Conservation (phyloP, 2,113 vertebrate genomes). For the Oryzias woworae region DNA sequence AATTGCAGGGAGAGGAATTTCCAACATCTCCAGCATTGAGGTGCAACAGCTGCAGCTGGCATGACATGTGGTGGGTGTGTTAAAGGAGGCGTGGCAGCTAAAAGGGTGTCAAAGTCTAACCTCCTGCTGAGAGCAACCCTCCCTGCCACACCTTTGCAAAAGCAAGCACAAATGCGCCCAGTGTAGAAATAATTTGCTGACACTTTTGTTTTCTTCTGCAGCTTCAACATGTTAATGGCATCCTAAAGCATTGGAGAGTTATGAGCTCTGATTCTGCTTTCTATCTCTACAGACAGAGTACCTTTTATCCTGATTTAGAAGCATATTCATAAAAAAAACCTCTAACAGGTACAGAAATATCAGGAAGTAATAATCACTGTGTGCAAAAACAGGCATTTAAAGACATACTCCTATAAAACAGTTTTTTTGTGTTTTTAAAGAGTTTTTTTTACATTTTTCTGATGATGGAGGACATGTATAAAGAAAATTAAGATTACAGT, state of each 20-base stretch:
- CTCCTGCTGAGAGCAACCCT: constrained; percentile 52
- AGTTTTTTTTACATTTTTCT: too few relatives aligned
- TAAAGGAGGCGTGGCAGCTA: constrained; percentile 51
- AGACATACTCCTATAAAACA: neutral
- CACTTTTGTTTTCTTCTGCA: constrained; percentile 8
- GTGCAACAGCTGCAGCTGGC: constrained; percentile 73
- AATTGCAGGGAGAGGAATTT: constrained; percentile 72
- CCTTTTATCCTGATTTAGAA: constrained; percentile 46
- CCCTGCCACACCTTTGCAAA: constrained; percentile 37
- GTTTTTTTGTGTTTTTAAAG: too few relatives aligned
- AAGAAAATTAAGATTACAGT: too few relatives aligned
- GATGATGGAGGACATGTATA: too few relatives aligned
- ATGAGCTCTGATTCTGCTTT: constrained; percentile 1
- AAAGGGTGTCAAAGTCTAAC: constrained; percentile 61
- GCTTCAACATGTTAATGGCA: constrained; percentile 4
- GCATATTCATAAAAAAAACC: neutral
- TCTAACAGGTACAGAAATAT: neutral
- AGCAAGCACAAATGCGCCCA: constrained; percentile 17
- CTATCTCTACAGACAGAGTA: constrained; percentile 13
- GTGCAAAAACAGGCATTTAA: neutral
- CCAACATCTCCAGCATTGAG: constrained; percentile 63
- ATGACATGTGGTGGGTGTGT: constrained; percentile 69
- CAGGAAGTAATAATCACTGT: constrained; percentile 8
- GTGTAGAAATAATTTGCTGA: neutral
- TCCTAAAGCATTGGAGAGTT: constrained; percentile 4